Evolutionary conservation across 1,140 invertebrate species (phyloP).

Genomic region (Caerostris darwini): DNA sequence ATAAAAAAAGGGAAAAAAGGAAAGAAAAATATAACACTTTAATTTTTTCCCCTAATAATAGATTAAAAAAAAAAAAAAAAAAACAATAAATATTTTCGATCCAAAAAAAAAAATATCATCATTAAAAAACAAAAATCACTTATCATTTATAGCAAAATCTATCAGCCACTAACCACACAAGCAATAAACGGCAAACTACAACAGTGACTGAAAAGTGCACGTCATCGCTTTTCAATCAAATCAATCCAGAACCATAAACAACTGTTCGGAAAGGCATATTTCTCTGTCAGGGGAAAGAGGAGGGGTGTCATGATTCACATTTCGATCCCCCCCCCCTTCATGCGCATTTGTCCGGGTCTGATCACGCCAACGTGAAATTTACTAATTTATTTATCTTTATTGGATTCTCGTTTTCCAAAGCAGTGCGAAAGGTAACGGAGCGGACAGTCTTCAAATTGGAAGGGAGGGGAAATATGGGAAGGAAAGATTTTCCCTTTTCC

Average conservation of each 20-base stretch:
- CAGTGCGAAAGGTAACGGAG: conserved; percentile 58
- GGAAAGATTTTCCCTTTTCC: not conserved
- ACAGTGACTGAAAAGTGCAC: not conserved
- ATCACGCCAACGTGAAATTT: conserved; percentile 53
- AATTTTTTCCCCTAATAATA: no score
- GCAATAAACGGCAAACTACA: not conserved
- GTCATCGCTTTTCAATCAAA: conserved; percentile 30
- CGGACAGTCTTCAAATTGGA: conserved; percentile 50
- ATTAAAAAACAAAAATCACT: not conserved
- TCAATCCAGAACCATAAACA: conserved; percentile 32
- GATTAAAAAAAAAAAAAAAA: no score
- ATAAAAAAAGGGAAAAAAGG: no score
- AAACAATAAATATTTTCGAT: no score
- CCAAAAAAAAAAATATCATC: not conserved
- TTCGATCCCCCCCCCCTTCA: not conserved
- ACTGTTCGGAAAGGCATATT: not conserved
- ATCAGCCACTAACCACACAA: conserved; percentile 1
- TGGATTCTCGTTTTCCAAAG: conserved; percentile 67
- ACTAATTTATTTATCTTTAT: conserved; percentile 74
- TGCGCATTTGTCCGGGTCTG: no score
- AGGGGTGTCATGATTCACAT: conserved; percentile 46
- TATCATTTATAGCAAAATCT: not conserved
- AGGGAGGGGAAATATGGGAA: not conserved
- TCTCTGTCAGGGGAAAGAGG: not conserved
- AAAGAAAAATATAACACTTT: no score